Evolutionary conservation across 2,888 invertebrate genomes (phyloP).

Genomic region (Melieria picta): DNA sequence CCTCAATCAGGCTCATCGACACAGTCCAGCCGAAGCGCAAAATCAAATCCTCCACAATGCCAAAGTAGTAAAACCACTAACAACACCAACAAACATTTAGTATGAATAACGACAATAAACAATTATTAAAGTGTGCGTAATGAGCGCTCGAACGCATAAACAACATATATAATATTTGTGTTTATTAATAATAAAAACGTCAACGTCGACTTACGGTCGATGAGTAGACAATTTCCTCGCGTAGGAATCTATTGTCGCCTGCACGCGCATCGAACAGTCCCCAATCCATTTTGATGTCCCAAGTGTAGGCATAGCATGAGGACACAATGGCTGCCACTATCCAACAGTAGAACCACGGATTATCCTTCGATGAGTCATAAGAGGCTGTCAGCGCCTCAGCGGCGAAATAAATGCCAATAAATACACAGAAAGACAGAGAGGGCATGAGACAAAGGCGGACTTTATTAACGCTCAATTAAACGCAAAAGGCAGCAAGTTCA

Average conservation of each 20-base stretch:
- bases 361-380: conserved; percentile 67
- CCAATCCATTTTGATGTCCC: conserved; percentile 94
- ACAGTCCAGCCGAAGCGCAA: conserved; percentile 83
- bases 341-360: conserved; percentile 78
- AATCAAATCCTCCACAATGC: conserved; percentile 82
- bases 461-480: too few relatives aligned
- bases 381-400: conserved; percentile 43
- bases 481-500: too few relatives aligned
- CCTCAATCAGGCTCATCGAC: conserved; percentile 75
- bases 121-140: conserved; percentile 1
- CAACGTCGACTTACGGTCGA: conserved; percentile 70
- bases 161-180: not conserved
- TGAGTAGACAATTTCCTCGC: conserved; percentile 84
- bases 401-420: not conserved
- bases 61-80: conserved; percentile 83
- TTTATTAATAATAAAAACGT: not conserved
- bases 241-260: conserved; percentile 78
- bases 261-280: conserved; percentile 80
- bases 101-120: not conserved
- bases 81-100: not conserved
- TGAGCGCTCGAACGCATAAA: conserved; percentile 8
- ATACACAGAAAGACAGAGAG: not conserved
- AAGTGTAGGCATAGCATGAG: conserved; percentile 82
- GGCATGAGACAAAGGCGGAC: too few relatives aligned
- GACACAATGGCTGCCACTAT: conserved; percentile 75